Base-by-base conservation (phyloP, 2,888 invertebrate genomes). In the Apodemia zela region DNA sequence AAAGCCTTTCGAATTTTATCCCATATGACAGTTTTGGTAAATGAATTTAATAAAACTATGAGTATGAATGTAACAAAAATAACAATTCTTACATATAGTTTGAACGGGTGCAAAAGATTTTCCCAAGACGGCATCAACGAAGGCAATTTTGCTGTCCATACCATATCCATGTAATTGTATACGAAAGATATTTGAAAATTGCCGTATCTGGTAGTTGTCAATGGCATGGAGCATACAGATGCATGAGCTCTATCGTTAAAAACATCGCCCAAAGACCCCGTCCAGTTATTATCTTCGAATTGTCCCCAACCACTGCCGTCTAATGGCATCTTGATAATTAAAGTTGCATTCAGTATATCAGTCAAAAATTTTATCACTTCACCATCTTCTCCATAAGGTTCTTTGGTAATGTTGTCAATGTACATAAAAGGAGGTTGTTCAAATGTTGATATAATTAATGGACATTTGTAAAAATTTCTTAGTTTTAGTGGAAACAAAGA, bases 361-460 rank as follows among this genome's bases (percentile, higher is more conserved):
- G 75, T 74, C 5, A 80, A 68, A 2, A 82, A 69, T 49, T 68
- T 75, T 54, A 86, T 61, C n/a, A 86, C 70, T 18, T 84, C 79
- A 1, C 79, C 86, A 60, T 85, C 85, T 18, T 73, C 75, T 3
- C 85, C 86, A 2, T 74, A 68, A 3, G 77, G 75, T 25, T 67
- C 68, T 42, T 66, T 63, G 7, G 76, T 77, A 10, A 68, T 67
- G 62, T 80, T 80, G 63, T 75, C 66, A 3, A 85, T 64, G 66
- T 75, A 74, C 82, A 84, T 86, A 64, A 78, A 84, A 0, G 86
- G 85, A 18, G 79, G 77, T 66, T 85, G 85, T 59, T 81, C 77
- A 59, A 83, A 71, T 7, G 84, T 84, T 6, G 86, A 84, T 49
- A 84, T 71, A 25, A 68, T 63, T 6, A 85, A 70, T 11, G 71